Evolutionary conservation across 2,797 vertebrate genomes (phyloP), one percentile per base, ranked within the genome.

Genomic region (Rhinichthys osculus): DNA sequence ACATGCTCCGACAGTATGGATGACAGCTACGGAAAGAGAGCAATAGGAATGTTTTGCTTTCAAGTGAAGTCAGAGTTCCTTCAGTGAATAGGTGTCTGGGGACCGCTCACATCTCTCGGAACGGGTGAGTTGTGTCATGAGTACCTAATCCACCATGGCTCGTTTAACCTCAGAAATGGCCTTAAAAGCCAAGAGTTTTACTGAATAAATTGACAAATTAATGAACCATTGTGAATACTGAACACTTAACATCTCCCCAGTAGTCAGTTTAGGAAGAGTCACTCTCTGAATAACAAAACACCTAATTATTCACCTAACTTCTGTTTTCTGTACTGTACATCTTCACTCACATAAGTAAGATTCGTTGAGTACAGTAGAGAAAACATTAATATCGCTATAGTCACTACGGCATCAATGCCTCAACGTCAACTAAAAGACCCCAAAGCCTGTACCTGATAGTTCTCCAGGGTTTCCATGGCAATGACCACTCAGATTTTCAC

Each of bases 381-480:
- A 82, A 8, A 50, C 70, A 87, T 86, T 85, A 62, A 83, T 44
- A 82, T 83, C 54, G 71, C 70, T 76, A 86, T 89, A 78, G 83
- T 81, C 62, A 87, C 85, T 80, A 62, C 38, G 85, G 42, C 72
- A 47, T 88, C 85, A 86, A 42, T 78, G 33, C 59, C 54, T 70
- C 38, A 76, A 27, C n/a, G 19, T 73, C 42, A 78, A 35, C 52
- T 42, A 52, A 74, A 71, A 76, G 70, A 87, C 90, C 83, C 69
- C 47, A 80, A 76, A 84, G 72, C 64, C 30, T 82, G 42, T 73
- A 47, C 59, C 47, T 57, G 72, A 83, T 52, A 52, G 72, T 76
- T 88, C 83, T 74, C 85, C 66, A 77, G 67, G 73, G 87, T 89
- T 92, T 89, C 90, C 78, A 90, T 88, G 85, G 86, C 62, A 84